A percentile compares a stretch with the other conserved stretches of the same genome.
Evolutionary conservation across 2,797 vertebrate genomes (phyloP).

Genomic region (Sorex maritimensis): DNA sequence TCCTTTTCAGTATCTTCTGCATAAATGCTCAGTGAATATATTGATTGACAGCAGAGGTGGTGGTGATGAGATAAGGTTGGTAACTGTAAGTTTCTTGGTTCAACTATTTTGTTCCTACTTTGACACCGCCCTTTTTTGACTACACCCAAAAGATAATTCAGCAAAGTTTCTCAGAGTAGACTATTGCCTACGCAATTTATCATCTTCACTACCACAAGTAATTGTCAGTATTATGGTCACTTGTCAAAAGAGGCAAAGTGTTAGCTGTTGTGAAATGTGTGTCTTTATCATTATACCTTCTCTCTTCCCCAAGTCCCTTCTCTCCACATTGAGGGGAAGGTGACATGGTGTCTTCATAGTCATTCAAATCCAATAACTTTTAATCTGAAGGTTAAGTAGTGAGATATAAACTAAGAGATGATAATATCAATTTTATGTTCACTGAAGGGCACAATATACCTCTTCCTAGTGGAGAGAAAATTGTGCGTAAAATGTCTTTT

Average conservation of each 20-base stretch:
- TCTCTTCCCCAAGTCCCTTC: conserved; percentile 85
- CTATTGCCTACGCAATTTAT: not conserved
- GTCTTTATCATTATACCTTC: conserved; percentile 75
- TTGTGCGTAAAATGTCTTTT: conserved; percentile 93
- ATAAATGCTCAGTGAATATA: not conserved
- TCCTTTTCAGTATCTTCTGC: not conserved
- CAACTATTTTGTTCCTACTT: not conserved
- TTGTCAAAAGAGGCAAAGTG: not conserved
- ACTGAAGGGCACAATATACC: conserved; percentile 93
- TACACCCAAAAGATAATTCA: conserved; percentile 26
- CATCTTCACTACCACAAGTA: not conserved
- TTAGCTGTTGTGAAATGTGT: conserved; percentile 39
- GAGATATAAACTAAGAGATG: conserved; percentile 93
- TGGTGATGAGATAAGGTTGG: not conserved
- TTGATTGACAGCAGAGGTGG: not conserved
- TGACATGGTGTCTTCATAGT: conserved; percentile 91
- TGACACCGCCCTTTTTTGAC: conserved; percentile 5
- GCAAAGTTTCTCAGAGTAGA: conserved; percentile 6
- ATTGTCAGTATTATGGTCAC: not conserved
- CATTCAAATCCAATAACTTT: conserved; percentile 93
- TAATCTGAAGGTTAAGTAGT: conserved; percentile 94
- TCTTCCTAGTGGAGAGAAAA: conserved; percentile 91
- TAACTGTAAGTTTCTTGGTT: not conserved
- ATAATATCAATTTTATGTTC: conserved; percentile 94
- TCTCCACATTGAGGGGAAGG: conserved; percentile 87